Base-by-base conservation (phyloP, 2,797 vertebrate genomes). In the Sebastes glaucus region DNA sequence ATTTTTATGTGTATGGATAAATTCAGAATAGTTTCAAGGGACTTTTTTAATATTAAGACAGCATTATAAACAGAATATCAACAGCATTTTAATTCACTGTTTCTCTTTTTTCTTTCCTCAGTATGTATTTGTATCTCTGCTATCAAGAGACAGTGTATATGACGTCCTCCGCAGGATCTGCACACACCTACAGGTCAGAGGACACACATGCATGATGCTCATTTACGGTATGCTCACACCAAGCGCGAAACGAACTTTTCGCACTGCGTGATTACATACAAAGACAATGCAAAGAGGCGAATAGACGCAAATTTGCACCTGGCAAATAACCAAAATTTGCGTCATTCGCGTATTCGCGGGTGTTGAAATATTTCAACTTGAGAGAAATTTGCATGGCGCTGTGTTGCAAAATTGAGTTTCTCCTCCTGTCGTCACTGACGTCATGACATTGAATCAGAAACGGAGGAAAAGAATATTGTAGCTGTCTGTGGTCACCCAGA, bases 51-150 rank as follows among this genome's bases (percentile, higher is more conserved):
- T 42, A 8, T 38, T 4, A n/a, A 8, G 2, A 42, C 11, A 53
- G 65, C 30, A 18, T 55, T 11, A 11, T 22, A 1, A 75, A 49
- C 14, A 77, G 7, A 63, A n/a, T 28, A 16, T 65, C 11, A 69
- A 14, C 30, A 53, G 14, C 18, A 6, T 14, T 35, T 42, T 7
- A 32, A 2, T 4, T 49, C 7, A 16, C 22, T 59, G 2, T 75
- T 23, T 64, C 16, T 62, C 7, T 84, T 14, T 67, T 59, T 66
- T 38, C 13, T 55, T 61, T 78, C 81, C 62, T 42, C 94, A 99
- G 98, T 99, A 99, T 83, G 95, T 99, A 64, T 99, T 99, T 0
- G 98, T 99, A 52, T 99, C 98, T 16, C 94, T 99, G 86, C 96
- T 99, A 63, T 99, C 98, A 69, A 96, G 97, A 32, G 98, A 99